A percentile compares a stretch with the other conserved stretches of the same genome.
Evolutionary conservation across 2,797 vertebrate genomes (phyloP).

Genomic region (Aeoliscus strigatus): DNA sequence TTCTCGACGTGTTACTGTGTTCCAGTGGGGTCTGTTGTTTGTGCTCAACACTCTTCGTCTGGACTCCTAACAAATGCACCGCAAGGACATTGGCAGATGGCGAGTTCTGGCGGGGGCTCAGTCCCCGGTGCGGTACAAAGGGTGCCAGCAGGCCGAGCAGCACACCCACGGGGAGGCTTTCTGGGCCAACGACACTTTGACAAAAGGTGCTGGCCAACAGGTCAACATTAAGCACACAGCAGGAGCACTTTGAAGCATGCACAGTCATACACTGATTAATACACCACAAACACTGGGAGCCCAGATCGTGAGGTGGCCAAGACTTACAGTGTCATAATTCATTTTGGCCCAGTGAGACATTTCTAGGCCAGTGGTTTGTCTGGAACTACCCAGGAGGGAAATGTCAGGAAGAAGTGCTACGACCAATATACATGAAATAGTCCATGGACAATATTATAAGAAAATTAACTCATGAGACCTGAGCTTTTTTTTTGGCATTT

Average conservation of each 20-base stretch:
- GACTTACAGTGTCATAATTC: slow-evolving; percentile 24
- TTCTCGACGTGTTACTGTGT: slow-evolving; percentile 22
- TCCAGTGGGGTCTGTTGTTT: slow-evolving; percentile 51
- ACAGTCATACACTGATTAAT: slow-evolving; percentile 4
- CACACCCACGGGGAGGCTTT: slow-evolving; percentile 24
- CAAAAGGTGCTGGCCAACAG: slow-evolving; percentile 39
- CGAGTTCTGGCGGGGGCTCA: slow-evolving; percentile 28
- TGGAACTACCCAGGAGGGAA: slow-evolving; percentile 8
- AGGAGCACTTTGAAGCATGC: slow-evolving; percentile 4
- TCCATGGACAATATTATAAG: too few relatives aligned
- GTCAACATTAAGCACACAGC: slow-evolving; percentile 40
- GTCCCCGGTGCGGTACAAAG: slow-evolving; percentile 10
- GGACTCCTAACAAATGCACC: slow-evolving; percentile 34
- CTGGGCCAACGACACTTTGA: slow-evolving; percentile 28
- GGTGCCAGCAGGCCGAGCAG: slow-evolving; percentile 29
- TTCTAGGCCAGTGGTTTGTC: slow-evolving; percentile 48
- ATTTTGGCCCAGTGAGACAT: slow-evolving; percentile 32
- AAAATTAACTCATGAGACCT: too few relatives aligned
- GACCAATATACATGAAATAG: neutral
- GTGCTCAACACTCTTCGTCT: slow-evolving; percentile 31
- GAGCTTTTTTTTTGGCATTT: too few relatives aligned
- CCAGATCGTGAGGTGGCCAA: slow-evolving; percentile 16
- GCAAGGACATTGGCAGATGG: slow-evolving; percentile 56
- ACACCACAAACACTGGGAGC: neutral
- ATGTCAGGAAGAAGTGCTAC: neutral